A percentile compares a stretch with the other conserved stretches of the same genome.
These are phyloP conservation scores for Nemurella pictetii DNA, from an alignment of 2,888 invertebrate species.

Conservation along the genomic window DNA sequence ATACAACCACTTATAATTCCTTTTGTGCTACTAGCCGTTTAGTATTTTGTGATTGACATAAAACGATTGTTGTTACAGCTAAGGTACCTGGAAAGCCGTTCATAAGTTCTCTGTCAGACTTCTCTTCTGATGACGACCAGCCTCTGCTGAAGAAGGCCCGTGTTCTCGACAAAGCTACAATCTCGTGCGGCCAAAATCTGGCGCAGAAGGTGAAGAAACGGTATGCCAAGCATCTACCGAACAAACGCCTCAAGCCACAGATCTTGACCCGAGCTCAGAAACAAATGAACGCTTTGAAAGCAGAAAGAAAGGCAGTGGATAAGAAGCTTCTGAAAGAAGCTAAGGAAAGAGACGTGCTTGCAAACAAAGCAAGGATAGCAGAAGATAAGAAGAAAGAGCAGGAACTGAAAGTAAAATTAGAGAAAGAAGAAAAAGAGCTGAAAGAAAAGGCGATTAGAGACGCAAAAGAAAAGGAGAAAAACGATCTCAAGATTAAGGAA, in stretches of 20 bases:
- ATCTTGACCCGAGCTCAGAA: conserved; percentile 41
- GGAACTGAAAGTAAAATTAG: conserved; percentile 39
- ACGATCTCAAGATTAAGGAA: neutral
- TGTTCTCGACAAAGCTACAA: conserved; percentile 10
- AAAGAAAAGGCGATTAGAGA: conserved; percentile 16
- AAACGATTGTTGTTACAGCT: conserved; percentile 22
- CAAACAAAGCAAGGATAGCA: conserved; percentile 47
- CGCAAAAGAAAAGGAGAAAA: conserved; percentile 14
- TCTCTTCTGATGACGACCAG: conserved; percentile 61
- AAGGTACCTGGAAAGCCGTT: conserved; percentile 34
- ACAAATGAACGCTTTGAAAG: conserved; percentile 31
- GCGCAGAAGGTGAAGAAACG: conserved; percentile 20
- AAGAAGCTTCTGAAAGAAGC: conserved; percentile 32
- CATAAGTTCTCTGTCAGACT: conserved; percentile 48
- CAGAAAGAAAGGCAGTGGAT: conserved; percentile 42
- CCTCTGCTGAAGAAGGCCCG: conserved; percentile 49
- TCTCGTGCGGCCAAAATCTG: neutral
- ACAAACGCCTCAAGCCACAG: conserved; percentile 36
- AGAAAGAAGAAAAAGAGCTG: conserved; percentile 36
- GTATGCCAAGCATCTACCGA: conserved; percentile 19
- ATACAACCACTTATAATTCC: neutral
- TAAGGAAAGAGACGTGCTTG: conserved; percentile 45
- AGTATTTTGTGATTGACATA: neutral
- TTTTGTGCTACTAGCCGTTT: neutral
- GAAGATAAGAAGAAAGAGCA: conserved; percentile 50